Evolutionary conservation across 2,113 vertebrate species (phyloP), one percentile per base, ranked within the genome.

Genomic region (Barbus barbus): DNA sequence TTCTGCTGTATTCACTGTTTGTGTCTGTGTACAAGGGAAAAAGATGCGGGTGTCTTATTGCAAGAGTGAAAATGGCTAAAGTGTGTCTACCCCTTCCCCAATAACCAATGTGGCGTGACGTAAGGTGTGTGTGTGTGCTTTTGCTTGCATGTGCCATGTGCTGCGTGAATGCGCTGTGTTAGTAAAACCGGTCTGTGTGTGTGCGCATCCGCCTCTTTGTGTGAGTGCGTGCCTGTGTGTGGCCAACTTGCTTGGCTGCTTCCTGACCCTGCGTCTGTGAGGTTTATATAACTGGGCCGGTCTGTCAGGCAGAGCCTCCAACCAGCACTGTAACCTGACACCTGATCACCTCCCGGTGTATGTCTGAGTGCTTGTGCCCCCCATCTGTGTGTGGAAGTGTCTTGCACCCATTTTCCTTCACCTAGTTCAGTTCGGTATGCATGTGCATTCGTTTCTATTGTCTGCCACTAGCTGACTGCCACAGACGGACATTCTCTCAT

Each of bases 271-370:
- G 89, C 77, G 88, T 88, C 75, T 80, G 86, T 86, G 73, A 89
- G 86, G 87, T 94, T 94, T 93, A 61, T 88, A 85, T 93, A 92
- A 92, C 85, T 90, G 87, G 28, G 28, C 91, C 87, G 61, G 87
- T 20, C 78, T 88, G 89, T 82, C 90, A 82, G 67, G 28, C 86
- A 78, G 71, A 81, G 48, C 86, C 88, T 75, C 88, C 91, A 93
- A 92, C 89, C 92, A 41, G 78, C 77, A 87, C 81, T 92, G 93
- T 93, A 95, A 94, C 61, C 18, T 82, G 90, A 92, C 91, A 93
- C 86, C 89, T 86, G 80, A 75, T 87, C 75, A 87, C 78, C 6
- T 65, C 83, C 46, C 16, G 46, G 67, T 60, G 41, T 63, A 44
- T 31, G 63, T 78, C 8, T 65, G 81, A 38, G 41, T 83, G 81